phyloP scores from a whole-genome alignment of 2,113 vertebrate genomes.

The Thamnaconus septentrionalis region DNA sequence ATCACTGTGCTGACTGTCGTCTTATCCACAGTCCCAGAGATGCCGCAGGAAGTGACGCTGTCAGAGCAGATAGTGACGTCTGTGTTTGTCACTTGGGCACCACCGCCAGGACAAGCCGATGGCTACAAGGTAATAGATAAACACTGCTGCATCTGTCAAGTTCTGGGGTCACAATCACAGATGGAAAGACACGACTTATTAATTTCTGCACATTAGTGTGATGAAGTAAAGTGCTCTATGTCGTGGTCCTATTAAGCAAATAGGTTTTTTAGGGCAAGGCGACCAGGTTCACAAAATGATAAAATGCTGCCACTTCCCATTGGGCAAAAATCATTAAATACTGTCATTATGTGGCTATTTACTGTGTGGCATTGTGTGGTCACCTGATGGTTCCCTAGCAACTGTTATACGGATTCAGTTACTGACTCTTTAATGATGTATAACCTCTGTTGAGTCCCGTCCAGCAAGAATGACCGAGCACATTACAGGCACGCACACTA shows the following conservation, averaged over 20 bases:
- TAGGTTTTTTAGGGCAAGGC: conserved; percentile 39
- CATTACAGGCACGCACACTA: conserved; percentile 18
- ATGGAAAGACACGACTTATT: too few species aligned
- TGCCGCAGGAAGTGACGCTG: conserved; percentile 77
- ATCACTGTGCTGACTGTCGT: conserved; percentile 17
- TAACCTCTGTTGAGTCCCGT: conserved; percentile 54
- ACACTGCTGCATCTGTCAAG: too few species aligned
- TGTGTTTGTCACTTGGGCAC: conserved; percentile 82
- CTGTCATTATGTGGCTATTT: too few species aligned
- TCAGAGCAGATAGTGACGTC: conserved; percentile 75
- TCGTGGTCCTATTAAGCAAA: not conserved
- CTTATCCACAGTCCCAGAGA: conserved; percentile 78
- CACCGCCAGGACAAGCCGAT: conserved; percentile 76
- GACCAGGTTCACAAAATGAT: conserved; percentile 1
- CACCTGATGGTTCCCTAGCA: conserved; percentile 80
- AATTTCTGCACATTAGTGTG: not conserved
- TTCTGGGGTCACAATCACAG: too few species aligned
- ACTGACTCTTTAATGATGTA: conserved; percentile 88
- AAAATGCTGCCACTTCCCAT: too few species aligned
- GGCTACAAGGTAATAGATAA: conserved; percentile 78
- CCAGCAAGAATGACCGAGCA: conserved; percentile 63
- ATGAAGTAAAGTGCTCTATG: not conserved
- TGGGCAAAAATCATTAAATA: too few species aligned
- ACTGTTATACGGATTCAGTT: conserved; percentile 82
- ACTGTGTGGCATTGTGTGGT: conserved; percentile 34